These are phyloP conservation scores for Montipora capitata DNA, from an alignment of 92 coral and sea anemone species.

Conservation along the genomic window DNA sequence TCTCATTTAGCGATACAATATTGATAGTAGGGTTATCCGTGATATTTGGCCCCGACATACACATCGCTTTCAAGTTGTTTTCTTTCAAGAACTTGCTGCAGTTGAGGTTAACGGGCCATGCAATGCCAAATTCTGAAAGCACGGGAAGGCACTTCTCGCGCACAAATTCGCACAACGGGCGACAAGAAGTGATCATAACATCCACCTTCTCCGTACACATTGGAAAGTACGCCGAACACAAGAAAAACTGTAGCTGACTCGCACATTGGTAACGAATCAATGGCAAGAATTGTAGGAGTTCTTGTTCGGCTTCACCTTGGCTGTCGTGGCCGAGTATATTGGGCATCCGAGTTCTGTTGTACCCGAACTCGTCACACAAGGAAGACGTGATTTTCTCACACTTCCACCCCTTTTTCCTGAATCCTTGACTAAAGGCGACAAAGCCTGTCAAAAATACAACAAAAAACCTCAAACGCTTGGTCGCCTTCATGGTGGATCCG, in stretches of 20 bases:
- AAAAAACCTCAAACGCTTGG: slow-evolving; percentile 37
- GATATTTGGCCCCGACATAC: slow-evolving; percentile 94
- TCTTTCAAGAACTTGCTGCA: slow-evolving; percentile 85
- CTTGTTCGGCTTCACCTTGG: slow-evolving; percentile 83
- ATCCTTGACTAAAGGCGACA: slow-evolving; percentile 54
- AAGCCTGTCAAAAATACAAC: slow-evolving; percentile 37
- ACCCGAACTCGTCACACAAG: slow-evolving; percentile 79
- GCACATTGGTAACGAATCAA: slow-evolving; percentile 89
- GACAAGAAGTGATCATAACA: slow-evolving; percentile 87
- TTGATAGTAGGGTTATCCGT: slow-evolving; percentile 56
- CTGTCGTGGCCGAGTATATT: slow-evolving; percentile 88
- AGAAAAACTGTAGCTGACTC: slow-evolving; percentile 87
- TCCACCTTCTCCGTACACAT: slow-evolving; percentile 90
- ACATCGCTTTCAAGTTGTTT: slow-evolving; percentile 80
- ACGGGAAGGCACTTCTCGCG: slow-evolving; percentile 90
- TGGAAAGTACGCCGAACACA: slow-evolving; percentile 97
- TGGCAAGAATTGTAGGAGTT: slow-evolving; percentile 75
- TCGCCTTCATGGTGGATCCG: slow-evolving; percentile 14
- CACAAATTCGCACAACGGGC: slow-evolving; percentile 97
- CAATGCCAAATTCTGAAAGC: slow-evolving; percentile 85
- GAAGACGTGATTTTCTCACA: slow-evolving; percentile 85
- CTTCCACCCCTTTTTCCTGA: slow-evolving; percentile 71
- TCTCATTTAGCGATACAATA: slow-evolving; percentile 35
- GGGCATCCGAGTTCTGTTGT: slow-evolving; percentile 95
- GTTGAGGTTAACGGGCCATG: slow-evolving; percentile 90